A percentile compares a stretch with the other conserved stretches of the same genome.
These are phyloP conservation scores for Vollenhovia emeryi DNA, from an alignment of 1,140 invertebrate genomes.

Conservation along the genomic window DNA sequence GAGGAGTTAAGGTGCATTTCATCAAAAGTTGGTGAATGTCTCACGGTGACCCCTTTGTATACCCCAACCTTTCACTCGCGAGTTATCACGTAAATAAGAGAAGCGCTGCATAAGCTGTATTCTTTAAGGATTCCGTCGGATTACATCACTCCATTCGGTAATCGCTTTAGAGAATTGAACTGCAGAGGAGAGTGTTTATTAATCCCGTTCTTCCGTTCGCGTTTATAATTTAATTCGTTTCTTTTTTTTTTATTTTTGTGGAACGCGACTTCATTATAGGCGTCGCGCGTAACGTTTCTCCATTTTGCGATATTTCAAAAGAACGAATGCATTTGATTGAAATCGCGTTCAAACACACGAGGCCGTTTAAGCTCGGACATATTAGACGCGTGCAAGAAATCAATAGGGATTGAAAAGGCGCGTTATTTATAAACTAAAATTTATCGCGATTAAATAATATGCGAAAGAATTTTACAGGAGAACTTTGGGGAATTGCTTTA, in stretches of 20 bases:
- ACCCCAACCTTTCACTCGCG: slow-evolving; percentile 20
- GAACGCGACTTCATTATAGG: neutral
- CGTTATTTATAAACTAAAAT: slow-evolving; percentile 1
- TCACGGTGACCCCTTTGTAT: slow-evolving; percentile 50
- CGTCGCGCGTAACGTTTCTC: neutral
- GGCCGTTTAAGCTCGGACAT: neutral
- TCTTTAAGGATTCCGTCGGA: slow-evolving; percentile 8
- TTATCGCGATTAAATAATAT: neutral
- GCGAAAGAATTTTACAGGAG: neutral
- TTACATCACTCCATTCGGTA: neutral
- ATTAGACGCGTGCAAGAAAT: neutral
- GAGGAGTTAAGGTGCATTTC: slow-evolving; percentile 64
- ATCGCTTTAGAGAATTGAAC: neutral
- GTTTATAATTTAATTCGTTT: neutral
- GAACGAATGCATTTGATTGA: neutral
- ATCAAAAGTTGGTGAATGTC: slow-evolving; percentile 65
- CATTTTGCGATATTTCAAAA: neutral
- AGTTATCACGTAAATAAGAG: slow-evolving; percentile 54
- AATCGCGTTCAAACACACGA: neutral
- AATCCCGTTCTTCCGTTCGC: neutral
- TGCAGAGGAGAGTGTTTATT: neutral
- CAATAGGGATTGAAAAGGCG: neutral
- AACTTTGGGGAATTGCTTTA: neutral
- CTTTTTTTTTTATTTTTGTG: neutral
- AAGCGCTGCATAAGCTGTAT: neutral